Conservation (phyloP, 2,113 vertebrate species). For the Dermatemys mawii region DNA sequence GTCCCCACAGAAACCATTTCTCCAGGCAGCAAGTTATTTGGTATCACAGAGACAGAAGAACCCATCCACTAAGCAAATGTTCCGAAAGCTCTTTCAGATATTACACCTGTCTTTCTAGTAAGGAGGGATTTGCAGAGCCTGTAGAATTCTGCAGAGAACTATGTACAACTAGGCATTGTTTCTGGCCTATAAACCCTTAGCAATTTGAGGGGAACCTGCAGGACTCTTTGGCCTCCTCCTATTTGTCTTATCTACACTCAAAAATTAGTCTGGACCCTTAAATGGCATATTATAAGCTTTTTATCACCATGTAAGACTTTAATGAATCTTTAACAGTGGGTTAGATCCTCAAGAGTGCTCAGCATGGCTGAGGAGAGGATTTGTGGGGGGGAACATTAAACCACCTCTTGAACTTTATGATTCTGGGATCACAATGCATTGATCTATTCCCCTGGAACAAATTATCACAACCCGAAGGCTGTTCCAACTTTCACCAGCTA, state of each 20-base stretch:
- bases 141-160: fast-evolving
- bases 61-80: fast-evolving
- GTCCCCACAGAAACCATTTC: neutral
- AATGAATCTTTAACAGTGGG: neutral
- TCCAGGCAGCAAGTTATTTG: neutral
- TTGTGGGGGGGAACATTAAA: neutral
- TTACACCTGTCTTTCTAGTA: neutral
- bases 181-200: fast-evolving
- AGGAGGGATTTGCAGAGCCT: neutral
- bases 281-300: neutral
- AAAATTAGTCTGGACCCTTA: neutral
- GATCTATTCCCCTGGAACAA: neutral
- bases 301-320: fast-evolving
- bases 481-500: neutral
- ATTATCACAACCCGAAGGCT: neutral
- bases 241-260: neutral
- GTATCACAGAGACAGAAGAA: neutral
- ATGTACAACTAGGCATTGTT: fast-evolving
- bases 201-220: neutral
- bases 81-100: neutral
- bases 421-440: neutral
- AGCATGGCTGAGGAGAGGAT: fast-evolving
- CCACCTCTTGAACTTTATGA: neutral
- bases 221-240: neutral
- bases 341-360: neutral